phyloP scores from a whole-genome alignment of 2,113 vertebrate species.

The Sakesphorus luctuosus region DNA sequence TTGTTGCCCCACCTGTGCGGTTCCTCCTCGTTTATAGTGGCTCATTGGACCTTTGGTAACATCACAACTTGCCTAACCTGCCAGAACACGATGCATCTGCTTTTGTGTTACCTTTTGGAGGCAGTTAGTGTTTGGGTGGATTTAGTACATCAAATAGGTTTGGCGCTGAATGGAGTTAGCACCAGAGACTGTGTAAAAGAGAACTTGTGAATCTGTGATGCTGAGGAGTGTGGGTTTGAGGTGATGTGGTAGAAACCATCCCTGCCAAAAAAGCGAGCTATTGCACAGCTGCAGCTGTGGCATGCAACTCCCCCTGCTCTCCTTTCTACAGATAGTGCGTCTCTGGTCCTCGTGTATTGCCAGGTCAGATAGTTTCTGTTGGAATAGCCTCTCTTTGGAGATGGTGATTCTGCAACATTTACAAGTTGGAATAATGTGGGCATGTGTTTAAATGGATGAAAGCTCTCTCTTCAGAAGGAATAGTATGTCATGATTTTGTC shows the following conservation, averaged over 20 bases:
- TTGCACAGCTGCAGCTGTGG: background rate
- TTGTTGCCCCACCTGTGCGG: background rate
- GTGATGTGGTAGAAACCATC: background rate
- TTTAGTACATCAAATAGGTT: background rate
- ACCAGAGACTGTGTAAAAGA: background rate
- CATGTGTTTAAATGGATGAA: background rate
- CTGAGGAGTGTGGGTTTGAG: background rate
- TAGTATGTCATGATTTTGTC: background rate
- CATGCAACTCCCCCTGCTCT: background rate
- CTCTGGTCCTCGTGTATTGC: background rate
- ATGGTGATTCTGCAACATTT: background rate
- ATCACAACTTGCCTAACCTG: background rate
- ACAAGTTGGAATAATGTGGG: background rate
- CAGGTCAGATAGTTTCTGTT: background rate
- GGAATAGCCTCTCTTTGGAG: background rate
- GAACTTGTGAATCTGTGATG: fast-evolving
- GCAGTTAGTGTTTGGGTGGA: background rate
- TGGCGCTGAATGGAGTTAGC: background rate
- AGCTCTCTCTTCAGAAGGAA: background rate
- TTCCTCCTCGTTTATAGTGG: background rate
- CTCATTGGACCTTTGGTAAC: background rate
- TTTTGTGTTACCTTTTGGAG: background rate
- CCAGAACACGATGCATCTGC: background rate
- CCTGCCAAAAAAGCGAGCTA: background rate
- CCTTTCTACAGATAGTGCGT: background rate